These are phyloP conservation scores for Agonopterix arenella DNA, from an alignment of 2,888 invertebrate species.

Conservation along the genomic window DNA sequence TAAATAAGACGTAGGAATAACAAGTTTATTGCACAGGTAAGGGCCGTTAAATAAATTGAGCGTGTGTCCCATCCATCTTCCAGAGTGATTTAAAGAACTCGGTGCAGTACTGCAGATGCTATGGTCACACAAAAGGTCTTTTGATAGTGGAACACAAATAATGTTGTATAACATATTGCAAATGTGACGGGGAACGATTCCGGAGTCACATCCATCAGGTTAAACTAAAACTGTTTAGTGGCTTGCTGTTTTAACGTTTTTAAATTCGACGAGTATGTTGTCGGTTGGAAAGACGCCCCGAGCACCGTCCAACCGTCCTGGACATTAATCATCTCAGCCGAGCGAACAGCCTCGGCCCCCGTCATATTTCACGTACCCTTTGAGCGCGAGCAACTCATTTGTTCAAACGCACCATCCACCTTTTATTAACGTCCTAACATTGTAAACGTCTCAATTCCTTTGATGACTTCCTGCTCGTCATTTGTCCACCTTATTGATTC, in stretches of 20 bases:
- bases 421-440: slow-evolving; percentile 60
- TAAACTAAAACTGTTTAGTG: slow-evolving; percentile 32
- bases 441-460: slow-evolving; percentile 64
- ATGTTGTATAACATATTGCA: slow-evolving; percentile 25
- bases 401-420: slow-evolving; percentile 46
- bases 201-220: slow-evolving; percentile 29
- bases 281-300: slow-evolving; percentile 26
- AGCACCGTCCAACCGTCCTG: slow-evolving; percentile 14
- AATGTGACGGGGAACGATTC: slow-evolving; percentile 19
- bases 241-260: slow-evolving; percentile 42
- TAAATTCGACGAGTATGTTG: slow-evolving; percentile 29
- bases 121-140: slow-evolving; percentile 21
- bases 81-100: slow-evolving; percentile 26
- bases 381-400: slow-evolving; percentile 54
- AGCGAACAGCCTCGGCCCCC: slow-evolving; percentile 29
- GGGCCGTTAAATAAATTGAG: slow-evolving; percentile 32
- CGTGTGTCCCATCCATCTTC: slow-evolving; percentile 21
- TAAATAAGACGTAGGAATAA: slow-evolving; percentile 41
- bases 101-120: slow-evolving; percentile 11
- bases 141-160: slow-evolving; percentile 19
- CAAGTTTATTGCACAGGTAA: slow-evolving; percentile 20
- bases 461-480: slow-evolving; percentile 59
- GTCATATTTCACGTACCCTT: slow-evolving; percentile 58
- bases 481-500: slow-evolving; percentile 40
- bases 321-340: slow-evolving; percentile 59